These are phyloP conservation scores for Scaptomyza parva DNA, from an alignment of 2,888 invertebrate genomes.

Conservation along the genomic window DNA sequence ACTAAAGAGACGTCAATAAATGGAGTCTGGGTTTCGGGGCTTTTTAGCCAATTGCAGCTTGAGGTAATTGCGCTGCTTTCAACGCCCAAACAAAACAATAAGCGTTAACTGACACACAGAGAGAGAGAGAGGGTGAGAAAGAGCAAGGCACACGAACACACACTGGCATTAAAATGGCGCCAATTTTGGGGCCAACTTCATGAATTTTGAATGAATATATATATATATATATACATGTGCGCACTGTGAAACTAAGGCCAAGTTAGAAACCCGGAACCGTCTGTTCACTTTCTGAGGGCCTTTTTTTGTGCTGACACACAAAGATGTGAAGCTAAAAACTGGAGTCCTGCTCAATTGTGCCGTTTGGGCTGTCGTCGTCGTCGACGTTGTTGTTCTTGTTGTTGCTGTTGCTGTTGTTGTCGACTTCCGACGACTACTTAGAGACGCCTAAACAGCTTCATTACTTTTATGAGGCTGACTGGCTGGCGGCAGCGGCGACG, in stretches of 20 bases:
- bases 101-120: constrained; percentile 36
- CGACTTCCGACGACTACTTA: constrained; percentile 79
- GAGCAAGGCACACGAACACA: constrained; percentile 15
- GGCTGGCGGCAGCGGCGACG: constrained; percentile 69
- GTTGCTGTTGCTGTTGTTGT: constrained; percentile 32
- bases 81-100: constrained; percentile 55
- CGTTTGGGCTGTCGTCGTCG: constrained; percentile 20
- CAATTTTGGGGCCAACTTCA: constrained; percentile 72
- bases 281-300: constrained; percentile 10
- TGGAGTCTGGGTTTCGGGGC: constrained; percentile 18
- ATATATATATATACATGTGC: constrained; percentile 23
- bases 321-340: constrained; percentile 50
- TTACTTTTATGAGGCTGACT: constrained; percentile 78
- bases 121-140: neutral
- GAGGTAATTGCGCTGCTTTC: constrained; percentile 61
- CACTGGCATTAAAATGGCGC: constrained; percentile 69
- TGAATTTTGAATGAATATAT: constrained; percentile 73
- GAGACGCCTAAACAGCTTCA: constrained; percentile 81
- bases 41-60: constrained; percentile 46
- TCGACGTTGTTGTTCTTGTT: constrained; percentile 26
- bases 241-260: constrained; percentile 59
- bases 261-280: constrained; percentile 23
- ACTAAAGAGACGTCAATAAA: constrained; percentile 59
- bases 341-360: constrained; percentile 25
- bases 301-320: constrained; percentile 67